phyloP scores from a whole-genome alignment of 2,797 vertebrate species.

The Vultur gryphus region DNA sequence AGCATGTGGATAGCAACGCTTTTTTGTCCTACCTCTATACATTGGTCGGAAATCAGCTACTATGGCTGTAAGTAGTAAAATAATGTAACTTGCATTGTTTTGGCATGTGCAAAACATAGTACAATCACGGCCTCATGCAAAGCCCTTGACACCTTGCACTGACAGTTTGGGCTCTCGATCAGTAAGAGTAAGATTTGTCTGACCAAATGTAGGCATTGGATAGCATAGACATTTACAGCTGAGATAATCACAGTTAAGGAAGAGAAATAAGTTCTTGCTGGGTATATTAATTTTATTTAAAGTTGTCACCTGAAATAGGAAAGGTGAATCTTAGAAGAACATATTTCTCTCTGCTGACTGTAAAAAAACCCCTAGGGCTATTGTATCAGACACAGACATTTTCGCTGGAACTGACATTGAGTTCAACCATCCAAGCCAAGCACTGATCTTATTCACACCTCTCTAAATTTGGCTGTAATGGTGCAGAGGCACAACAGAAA shows the following conservation, averaged over 20 bases:
- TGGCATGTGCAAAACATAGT: not conserved
- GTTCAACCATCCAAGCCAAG: not conserved
- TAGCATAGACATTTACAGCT: not conserved
- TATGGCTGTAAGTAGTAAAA: not conserved
- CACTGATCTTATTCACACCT: not conserved
- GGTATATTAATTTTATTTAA: not conserved
- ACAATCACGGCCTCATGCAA: not conserved
- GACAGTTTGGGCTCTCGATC: not conserved
- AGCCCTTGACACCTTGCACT: not conserved
- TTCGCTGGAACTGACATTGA: rapidly evolving
- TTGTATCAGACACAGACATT: not conserved
- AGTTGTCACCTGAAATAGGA: not conserved
- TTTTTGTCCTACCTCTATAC: not conserved
- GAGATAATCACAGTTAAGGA: not conserved
- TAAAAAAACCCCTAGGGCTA: not conserved
- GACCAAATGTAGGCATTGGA: not conserved
- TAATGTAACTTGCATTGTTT: not conserved
- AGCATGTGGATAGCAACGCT: not conserved
- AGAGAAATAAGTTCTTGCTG: not conserved
- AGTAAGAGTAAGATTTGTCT: not conserved
- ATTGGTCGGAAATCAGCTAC: not conserved
- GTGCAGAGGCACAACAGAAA: not conserved
- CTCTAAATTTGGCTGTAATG: not conserved
- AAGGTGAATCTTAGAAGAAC: not conserved
- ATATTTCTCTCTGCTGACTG: not conserved